These are phyloP conservation scores for Agonopterix arenella DNA, from an alignment of 2,888 invertebrate genomes.

Conservation along the genomic window DNA sequence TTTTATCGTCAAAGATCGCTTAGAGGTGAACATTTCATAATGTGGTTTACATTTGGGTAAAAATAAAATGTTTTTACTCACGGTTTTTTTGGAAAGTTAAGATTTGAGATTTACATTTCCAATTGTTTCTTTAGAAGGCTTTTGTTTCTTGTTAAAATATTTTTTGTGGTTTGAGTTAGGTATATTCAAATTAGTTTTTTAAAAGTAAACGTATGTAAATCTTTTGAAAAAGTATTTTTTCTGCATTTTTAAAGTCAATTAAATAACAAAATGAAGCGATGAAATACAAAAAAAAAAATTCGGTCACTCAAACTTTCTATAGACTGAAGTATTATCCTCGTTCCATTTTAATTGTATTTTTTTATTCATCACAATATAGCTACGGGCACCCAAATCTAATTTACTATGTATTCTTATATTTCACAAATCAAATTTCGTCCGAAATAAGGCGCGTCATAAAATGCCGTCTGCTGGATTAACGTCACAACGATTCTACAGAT, in stretches of 20 bases:
- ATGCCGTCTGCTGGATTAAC: conserved; percentile 35
- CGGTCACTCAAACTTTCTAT: neutral
- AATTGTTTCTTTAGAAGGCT: neutral
- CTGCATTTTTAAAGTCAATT: too few species aligned
- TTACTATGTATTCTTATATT: conserved; percentile 11
- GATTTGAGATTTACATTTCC: too few species aligned
- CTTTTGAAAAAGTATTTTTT: too few species aligned
- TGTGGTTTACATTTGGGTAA: neutral
- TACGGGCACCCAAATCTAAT: conserved; percentile 3
- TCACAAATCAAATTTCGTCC: conserved; percentile 20
- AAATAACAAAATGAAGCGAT: too few species aligned
- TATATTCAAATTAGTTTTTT: too few species aligned
- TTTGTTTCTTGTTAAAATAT: too few species aligned
- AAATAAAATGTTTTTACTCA: neutral
- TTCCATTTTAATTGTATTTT: neutral
- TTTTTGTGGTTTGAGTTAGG: too few species aligned
- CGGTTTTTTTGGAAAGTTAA: too few species aligned
- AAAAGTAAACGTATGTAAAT: too few species aligned
- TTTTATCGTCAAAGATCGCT: neutral
- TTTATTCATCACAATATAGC: conserved; percentile 1
- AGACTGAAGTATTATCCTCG: neutral
- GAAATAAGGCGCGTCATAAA: conserved; percentile 30
- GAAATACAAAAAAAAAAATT: neutral
- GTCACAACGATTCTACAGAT: conserved; percentile 38
- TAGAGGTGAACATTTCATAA: neutral